A percentile compares a stretch with the other conserved stretches of the same genome.
Conservation (phyloP, 2,113 vertebrate species). For the Panthera uncia region DNA sequence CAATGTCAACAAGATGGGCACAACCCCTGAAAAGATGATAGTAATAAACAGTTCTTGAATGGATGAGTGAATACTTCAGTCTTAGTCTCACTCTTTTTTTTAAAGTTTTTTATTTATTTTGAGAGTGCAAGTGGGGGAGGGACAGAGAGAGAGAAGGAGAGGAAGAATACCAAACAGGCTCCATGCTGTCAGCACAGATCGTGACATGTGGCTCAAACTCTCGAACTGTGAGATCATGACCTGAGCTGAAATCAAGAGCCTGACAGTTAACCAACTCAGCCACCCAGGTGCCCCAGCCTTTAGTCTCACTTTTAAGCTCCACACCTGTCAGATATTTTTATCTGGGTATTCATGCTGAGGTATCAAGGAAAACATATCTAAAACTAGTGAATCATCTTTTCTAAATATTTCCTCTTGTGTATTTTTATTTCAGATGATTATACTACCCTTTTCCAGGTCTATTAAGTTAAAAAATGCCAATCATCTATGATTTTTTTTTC, state of each 20-base stretch:
- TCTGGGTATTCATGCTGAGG: background rate
- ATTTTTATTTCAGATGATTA: background rate
- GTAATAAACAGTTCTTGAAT: background rate
- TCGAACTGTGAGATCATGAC: background rate
- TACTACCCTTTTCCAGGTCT: background rate
- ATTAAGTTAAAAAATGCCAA: background rate
- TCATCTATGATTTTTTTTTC: background rate
- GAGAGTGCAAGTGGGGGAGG: background rate
- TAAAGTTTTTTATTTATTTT: background rate
- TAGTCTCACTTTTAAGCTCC: background rate
- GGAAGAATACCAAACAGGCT: background rate
- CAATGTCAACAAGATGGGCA: background rate
- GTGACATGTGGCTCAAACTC: background rate
- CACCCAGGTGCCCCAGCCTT: background rate
- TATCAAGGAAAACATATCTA: background rate
- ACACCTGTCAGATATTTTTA: background rate
- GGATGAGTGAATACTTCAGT: background rate
- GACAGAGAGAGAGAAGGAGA: background rate
- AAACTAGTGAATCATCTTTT: background rate
- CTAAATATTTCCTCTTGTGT: background rate
- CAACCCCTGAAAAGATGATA: background rate
- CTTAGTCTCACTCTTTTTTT: background rate
- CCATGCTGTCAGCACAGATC: background rate
- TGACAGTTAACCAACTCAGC: background rate
- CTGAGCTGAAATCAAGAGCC: background rate